These are phyloP conservation scores for Axinella damicornis DNA, from an alignment of 37 sponge, comb jelly and placozoan genomes.

Conservation along the genomic window DNA sequence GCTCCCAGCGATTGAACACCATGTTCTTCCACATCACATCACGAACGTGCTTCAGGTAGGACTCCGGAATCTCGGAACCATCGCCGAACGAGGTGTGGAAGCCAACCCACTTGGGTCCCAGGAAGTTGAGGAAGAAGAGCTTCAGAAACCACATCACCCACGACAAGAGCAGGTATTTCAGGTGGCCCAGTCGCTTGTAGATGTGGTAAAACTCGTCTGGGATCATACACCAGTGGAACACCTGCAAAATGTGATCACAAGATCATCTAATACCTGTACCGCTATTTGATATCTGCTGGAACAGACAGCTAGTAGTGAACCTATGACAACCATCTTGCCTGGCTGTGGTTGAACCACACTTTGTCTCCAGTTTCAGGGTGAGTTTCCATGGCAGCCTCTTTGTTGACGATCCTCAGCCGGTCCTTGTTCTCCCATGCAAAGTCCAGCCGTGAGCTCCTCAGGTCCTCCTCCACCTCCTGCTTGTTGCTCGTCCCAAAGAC, in stretches of 20 bases:
- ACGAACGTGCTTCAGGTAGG: constrained; percentile 40
- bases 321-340: too few relatives aligned
- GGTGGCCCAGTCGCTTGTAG: constrained; percentile 45
- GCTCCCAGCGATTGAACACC: constrained; percentile 81
- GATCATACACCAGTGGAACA: constrained; percentile 65
- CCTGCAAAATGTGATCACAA: constrained; percentile 19
- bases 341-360: constrained; percentile 87
- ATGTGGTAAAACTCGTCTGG: constrained; percentile 43
- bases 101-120: constrained; percentile 37
- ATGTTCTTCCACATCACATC: constrained; percentile 68
- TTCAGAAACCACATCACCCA: constrained; percentile 34
- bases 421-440: constrained; percentile 59
- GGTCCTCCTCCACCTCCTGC: constrained; percentile 58
- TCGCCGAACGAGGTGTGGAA: constrained; percentile 70
- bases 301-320: too few relatives aligned
- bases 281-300: too few relatives aligned
- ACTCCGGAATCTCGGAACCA: constrained; percentile 67
- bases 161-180: constrained; percentile 54
- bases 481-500: constrained; percentile 69
- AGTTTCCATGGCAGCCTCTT: constrained; percentile 50
- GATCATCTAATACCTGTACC: too few relatives aligned
- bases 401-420: constrained; percentile 27
- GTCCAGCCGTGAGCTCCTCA: constrained; percentile 34
- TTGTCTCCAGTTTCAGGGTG: constrained; percentile 83
- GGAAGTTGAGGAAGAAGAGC: constrained; percentile 38